Evolutionary conservation across 2,113 vertebrate species (phyloP), one percentile per base, ranked within the genome.

Genomic region (Heterochromis multidens): DNA sequence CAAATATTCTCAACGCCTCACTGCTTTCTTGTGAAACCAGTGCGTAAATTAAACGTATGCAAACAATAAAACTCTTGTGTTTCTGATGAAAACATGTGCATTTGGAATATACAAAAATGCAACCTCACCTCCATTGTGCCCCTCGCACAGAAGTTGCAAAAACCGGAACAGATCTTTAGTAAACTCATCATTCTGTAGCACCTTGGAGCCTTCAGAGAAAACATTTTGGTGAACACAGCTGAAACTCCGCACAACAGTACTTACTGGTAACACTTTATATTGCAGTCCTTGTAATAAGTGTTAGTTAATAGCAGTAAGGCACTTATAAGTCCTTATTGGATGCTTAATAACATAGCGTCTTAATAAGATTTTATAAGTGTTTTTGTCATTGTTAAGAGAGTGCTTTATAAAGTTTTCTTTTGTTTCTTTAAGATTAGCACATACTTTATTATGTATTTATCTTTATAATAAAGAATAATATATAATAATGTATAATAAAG

Each of bases 131-230:
- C 97, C 97, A 67, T 99, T 99, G 94, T 99, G 99, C 7, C 99
- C 99, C 97, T 99, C 99, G 93, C 99, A 99, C 16, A 99, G 97
- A 83, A 99, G 97, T 94, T 99, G 99, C 80, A 99, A 97, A 96
- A 99, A 99, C 89, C 99, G 96, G 95, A 99, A 99, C 35, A 99
- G 96, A 95, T 99, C 99, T 93, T 97, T 96, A 58, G 99, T 99
- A 94, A 99, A 99, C 90, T 99, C 99, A 81, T 99, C 98, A 77
- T 99, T 99, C 94, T 97, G 98, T 80, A 99, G 97, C 65, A 99
- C 98, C 92, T 99, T 99, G 92, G 99, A 98, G 96, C 97, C 99
- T 99, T 97, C 23, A 88, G 92, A 96, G 88, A 95, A 86, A 95
- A 80, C n/a, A 95, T 59, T 25, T 58, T 63, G 17, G 54, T 89